Percentiles rank a stretch among this genome's conserved stretches.
phyloP scores from a whole-genome alignment of 2,888 invertebrate species.

The Chrysotoxum bicinctum region DNA sequence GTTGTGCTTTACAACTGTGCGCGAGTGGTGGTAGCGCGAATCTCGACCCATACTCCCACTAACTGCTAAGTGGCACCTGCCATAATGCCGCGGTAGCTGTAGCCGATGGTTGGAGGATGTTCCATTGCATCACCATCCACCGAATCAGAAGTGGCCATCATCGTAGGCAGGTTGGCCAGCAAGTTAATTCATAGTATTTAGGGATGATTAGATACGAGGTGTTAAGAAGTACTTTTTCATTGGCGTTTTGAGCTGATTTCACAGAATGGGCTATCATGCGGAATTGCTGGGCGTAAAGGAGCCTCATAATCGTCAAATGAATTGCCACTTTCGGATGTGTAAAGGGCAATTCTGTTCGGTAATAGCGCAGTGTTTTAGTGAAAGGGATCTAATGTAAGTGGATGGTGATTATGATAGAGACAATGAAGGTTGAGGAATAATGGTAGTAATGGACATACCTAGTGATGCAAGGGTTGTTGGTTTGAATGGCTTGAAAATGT shows the following conservation, averaged over 20 bases:
- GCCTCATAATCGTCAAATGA: conserved; percentile 70
- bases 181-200: conserved; percentile 74
- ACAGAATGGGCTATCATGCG: conserved; percentile 62
- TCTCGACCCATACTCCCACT: conserved; percentile 62
- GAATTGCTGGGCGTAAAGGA: conserved; percentile 69
- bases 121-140: conserved; percentile 56
- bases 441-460: not conserved
- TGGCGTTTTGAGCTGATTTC: conserved; percentile 67
- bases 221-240: conserved; percentile 73
- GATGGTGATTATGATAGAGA: not conserved
- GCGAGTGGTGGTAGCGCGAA: conserved; percentile 17
- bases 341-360: conserved; percentile 27
- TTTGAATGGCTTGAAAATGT: not conserved
- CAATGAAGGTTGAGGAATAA: not conserved
- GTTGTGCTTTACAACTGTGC: conserved; percentile 44
- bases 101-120: conserved; percentile 52
- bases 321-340: conserved; percentile 39
- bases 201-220: conserved; percentile 73
- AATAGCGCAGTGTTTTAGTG: not conserved
- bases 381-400: conserved; percentile 2
- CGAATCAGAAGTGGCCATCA: conserved; percentile 72
- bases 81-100: conserved; percentile 24
- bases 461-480: not conserved
- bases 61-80: conserved; percentile 51
- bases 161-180: conserved; percentile 73